Evolutionary conservation across 2,113 vertebrate species (phyloP), one percentile per base, ranked within the genome.

Genomic region (Microcebus lehilahytsara): DNA sequence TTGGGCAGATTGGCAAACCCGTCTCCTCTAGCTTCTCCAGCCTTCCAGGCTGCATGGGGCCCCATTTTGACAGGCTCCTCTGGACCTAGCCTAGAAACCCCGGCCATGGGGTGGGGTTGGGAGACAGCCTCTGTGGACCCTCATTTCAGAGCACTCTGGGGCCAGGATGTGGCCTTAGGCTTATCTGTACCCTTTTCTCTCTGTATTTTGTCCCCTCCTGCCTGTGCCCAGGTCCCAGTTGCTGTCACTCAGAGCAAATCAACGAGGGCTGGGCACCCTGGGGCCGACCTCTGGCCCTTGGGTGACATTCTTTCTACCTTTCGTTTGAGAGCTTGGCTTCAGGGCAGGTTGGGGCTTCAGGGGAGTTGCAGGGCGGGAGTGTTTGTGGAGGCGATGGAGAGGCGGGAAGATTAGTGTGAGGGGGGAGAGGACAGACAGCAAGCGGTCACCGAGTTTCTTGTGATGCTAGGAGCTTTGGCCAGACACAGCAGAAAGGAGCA

Each of bases 381-480:
- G 92, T 98, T 97, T 88, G 93, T 95, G 81, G 92, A 97, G 96
- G 96, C 96, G 85, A 91, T 95, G 81, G 89, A 81, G 64, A 64
- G 34, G 62, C 25, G 77, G n/a, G n/a, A 56, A 34, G 46, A 49
- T 51, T 42, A 10, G 5, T 27, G 13, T 37, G 56, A 53, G 37
- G 19, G 64, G 42, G 71, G 46, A 69, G 46, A 75, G 58, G 75
- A 53, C 34, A 34, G 75, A 53, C 30, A 34, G 32, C 34, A 32
- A 25, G 22, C 75, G 66, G 25, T 81, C 62, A 17, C 60, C 0
- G 25, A 71, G 72, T 74, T 74, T 66, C 37, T 27, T 51, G 32
- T 17, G 69, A 46, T 77, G 78, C 42, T 34, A 42, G 42, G 40
- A 42, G 37, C 64, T 81, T 72, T 34, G 87, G 30, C 32, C 22